Evolutionary conservation across 2,888 invertebrate species (phyloP).

Genomic region (Drosophila kambysellisi): DNA sequence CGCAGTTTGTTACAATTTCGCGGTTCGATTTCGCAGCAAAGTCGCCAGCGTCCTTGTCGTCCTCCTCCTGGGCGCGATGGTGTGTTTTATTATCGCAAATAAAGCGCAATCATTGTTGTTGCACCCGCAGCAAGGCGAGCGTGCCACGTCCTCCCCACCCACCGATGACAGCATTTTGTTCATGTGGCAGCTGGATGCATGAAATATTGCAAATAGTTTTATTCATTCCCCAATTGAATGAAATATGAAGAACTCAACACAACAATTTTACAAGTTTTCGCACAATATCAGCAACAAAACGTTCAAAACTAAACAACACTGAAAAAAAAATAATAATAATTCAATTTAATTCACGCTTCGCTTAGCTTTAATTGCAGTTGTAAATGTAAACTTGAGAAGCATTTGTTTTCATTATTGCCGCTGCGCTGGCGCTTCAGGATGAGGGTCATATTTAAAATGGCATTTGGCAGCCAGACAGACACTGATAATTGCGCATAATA

Average conservation of each 20-base stretch:
- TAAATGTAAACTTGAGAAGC: conserved; percentile 25
- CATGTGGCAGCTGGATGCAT: conserved; percentile 62
- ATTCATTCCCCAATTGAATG: conserved; percentile 72
- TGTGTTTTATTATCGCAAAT: conserved; percentile 82
- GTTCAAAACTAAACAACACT: neutral
- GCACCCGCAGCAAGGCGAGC: conserved; percentile 59
- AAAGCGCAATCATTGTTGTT: conserved; percentile 82
- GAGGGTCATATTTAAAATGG: conserved; percentile 36
- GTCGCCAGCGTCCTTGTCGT: conserved; percentile 49
- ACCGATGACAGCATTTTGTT: conserved; percentile 58
- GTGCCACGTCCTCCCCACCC: conserved; percentile 13
- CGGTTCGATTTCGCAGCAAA: conserved; percentile 71
- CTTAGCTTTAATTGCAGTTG: conserved; percentile 26
- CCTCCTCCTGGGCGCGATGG: conserved; percentile 63
- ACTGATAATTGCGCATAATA: conserved; percentile 69
- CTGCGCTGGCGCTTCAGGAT: conserved; percentile 13
- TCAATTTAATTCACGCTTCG: conserved; percentile 50
- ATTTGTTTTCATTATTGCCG: conserved; percentile 71
- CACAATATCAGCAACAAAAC: conserved; percentile 18
- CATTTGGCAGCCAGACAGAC: conserved; percentile 32
- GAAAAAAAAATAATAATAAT: conserved; percentile 5
- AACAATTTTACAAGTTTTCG: conserved; percentile 14
- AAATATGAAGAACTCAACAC: conserved; percentile 57
- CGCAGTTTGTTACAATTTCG: conserved; percentile 77
- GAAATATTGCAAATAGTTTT: conserved; percentile 80